Percentiles rank a stretch among this genome's conserved stretches.
These are phyloP conservation scores for Drosophila paranaensis DNA, from an alignment of 2,888 invertebrate species.

Conservation along the genomic window DNA sequence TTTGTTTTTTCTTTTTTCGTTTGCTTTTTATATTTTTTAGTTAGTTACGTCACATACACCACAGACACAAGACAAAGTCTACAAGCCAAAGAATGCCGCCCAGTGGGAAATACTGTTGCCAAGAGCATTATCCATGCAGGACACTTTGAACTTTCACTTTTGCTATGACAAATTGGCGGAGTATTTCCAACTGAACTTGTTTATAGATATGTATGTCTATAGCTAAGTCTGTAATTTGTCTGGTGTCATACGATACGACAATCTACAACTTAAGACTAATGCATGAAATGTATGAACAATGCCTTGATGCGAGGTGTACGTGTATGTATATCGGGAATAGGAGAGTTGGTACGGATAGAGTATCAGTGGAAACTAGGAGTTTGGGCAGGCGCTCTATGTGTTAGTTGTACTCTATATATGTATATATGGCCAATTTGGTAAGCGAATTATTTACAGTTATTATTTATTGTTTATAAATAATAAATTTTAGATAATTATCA, in stretches of 20 bases:
- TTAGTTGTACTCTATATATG: conserved; percentile 19
- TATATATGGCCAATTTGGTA: conserved; percentile 49
- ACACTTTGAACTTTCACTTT: not conserved
- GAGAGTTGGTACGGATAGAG: conserved; percentile 14
- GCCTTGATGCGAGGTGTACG: conserved; percentile 54
- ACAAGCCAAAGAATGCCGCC: conserved; percentile 44
- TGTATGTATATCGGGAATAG: conserved; percentile 8
- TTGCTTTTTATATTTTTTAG: conserved; percentile 26
- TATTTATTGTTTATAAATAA: conserved; percentile 19
- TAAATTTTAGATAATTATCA: conserved; percentile 24
- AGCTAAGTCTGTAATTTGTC: conserved; percentile 39
- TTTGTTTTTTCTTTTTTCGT: not conserved
- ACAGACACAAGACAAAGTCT: conserved; percentile 47
- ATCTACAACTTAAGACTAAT: conserved; percentile 74
- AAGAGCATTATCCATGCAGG: conserved; percentile 4
- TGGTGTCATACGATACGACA: conserved; percentile 48
- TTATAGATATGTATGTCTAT: conserved; percentile 2
- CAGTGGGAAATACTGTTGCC: conserved; percentile 12
- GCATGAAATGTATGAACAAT: conserved; percentile 80
- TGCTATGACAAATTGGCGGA: not conserved
- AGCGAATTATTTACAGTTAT: conserved; percentile 51
- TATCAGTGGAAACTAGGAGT: conserved; percentile 35
- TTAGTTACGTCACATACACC: conserved; percentile 65
- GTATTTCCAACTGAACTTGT: conserved; percentile 9
- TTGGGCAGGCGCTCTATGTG: conserved; percentile 13